Evolutionary conservation across 2,113 vertebrate species (phyloP), one percentile per base, ranked within the genome.

Genomic region (Proteles cristata): DNA sequence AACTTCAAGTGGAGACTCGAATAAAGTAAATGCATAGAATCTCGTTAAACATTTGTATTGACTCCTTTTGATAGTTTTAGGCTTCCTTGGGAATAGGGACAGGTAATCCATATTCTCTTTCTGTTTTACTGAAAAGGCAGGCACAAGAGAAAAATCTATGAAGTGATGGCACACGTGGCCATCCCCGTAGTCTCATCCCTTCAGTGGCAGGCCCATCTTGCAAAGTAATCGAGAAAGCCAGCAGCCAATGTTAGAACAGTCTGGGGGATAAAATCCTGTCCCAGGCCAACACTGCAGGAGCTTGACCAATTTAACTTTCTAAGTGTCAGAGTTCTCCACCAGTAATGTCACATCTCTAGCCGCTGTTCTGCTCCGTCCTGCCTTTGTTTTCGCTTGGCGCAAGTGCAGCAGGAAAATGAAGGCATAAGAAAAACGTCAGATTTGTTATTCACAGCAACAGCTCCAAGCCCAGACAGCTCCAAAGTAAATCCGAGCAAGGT

Each of bases 41-140:
- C 95, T 96, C 94, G 83, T 90, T 97, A 97, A 97, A 96, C 71
- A 97, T 96, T 97, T 97, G 43, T 96, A 63, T 98, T 98, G 96
- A 96, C 84, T 82, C 11, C 66, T 97, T 97, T 97, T 93, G 93
- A 97, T 94, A 86, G 96, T 98, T 97, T 98, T 97, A 80, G 55
- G 90, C 85, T 93, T 98, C 90, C 89, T 43, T 1, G 94, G 88
- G 81, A 98, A 90, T 90, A 92, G 87, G 66, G 81, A 80, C 43
- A 93, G 45, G 10, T 97, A 97, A 96, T 90, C 79, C 73, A 74
- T 90, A 93, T 92, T 97, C 69, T 66, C 73, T 97, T 97, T 98
- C 76, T 15, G 69, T 98, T 97, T 96, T 90, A 88, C 43, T 90
- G n/a, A 39, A 87, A 94, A 96, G 39, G 84, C 65, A 81, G 53